Percentiles rank a stretch among this genome's conserved stretches.
Conservation (phyloP, 1,140 invertebrate species). For the Ctenoplectra terminalis region DNA sequence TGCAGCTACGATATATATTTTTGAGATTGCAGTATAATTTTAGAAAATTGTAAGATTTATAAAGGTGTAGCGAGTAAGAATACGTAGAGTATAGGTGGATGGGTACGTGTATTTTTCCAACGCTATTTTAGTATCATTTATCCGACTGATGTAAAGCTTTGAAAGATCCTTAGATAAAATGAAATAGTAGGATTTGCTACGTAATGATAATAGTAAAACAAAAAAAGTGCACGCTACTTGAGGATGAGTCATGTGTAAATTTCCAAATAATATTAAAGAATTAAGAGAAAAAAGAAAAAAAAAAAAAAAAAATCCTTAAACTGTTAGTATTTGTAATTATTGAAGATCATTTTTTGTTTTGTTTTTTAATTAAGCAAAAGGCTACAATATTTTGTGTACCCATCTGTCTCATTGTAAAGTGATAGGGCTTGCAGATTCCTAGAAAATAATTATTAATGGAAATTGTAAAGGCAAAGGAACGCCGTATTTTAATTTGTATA, state of each 20-base stretch:
- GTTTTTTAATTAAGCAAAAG: not conserved
- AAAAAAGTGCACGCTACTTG: not conserved
- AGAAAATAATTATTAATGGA: slow-evolving; percentile 54
- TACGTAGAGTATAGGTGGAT: slow-evolving; percentile 69
- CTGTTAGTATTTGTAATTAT: not conserved
- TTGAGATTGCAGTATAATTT: slow-evolving; percentile 82
- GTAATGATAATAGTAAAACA: slow-evolving; percentile 23
- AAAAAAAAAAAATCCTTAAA: slow-evolving; percentile 5
- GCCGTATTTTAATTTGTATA: slow-evolving; percentile 62
- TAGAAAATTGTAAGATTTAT: slow-evolving; percentile 82
- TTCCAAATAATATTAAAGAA: not conserved
- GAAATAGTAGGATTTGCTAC: slow-evolving; percentile 10
- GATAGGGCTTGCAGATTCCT: slow-evolving; percentile 63
- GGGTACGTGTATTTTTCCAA: slow-evolving; percentile 58
- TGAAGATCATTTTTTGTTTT: not conserved
- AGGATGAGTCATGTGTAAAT: not conserved
- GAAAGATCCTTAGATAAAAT: slow-evolving; percentile 4
- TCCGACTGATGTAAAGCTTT: slow-evolving; percentile 28
- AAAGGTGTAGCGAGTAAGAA: slow-evolving; percentile 76
- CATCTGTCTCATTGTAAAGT: slow-evolving; percentile 62
- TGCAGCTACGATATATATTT: slow-evolving; percentile 82
- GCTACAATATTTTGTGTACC: slow-evolving; percentile 39
- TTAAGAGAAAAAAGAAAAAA: no score
- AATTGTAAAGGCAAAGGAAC: slow-evolving; percentile 47
- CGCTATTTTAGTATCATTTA: slow-evolving; percentile 51